Percentiles rank a stretch among this genome's conserved stretches.
Conservation (phyloP, 2,888 invertebrate species). For the Tinea trinotella region DNA sequence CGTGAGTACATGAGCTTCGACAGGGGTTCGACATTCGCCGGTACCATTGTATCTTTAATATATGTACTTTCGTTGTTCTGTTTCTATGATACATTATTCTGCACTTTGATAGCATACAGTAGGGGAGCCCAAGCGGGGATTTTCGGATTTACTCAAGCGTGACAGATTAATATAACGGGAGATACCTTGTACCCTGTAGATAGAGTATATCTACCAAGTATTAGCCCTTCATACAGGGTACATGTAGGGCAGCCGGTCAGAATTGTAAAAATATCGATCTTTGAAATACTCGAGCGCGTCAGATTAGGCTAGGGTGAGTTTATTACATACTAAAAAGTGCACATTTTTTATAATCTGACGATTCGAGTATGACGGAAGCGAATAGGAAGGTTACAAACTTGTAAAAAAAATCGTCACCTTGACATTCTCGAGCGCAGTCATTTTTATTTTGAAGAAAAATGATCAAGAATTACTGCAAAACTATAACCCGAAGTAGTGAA, state of each 20-base stretch:
- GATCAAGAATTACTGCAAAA: background rate
- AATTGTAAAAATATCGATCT: slow-evolving; percentile 19
- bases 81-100: too few relatives aligned
- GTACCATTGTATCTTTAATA: too few relatives aligned
- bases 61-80: too few relatives aligned
- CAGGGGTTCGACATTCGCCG: too few relatives aligned
- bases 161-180: slow-evolving; percentile 16
- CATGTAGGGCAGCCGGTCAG: slow-evolving; percentile 19
- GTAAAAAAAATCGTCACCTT: slow-evolving; percentile 21
- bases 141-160: slow-evolving; percentile 18
- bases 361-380: slow-evolving; percentile 18
- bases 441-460: slow-evolving; percentile 20
- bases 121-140: slow-evolving; percentile 19
- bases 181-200: slow-evolving; percentile 17
- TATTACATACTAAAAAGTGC: slow-evolving; percentile 21
- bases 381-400: slow-evolving; percentile 19
- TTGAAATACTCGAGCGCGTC: slow-evolving; percentile 19
- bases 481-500: slow-evolving; percentile 16
- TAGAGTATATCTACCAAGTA: slow-evolving; percentile 18
- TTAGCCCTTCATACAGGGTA: background rate
- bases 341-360: slow-evolving; percentile 20
- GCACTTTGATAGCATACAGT: too few relatives aligned
- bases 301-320: slow-evolving; percentile 21
- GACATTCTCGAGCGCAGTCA: slow-evolving; percentile 19
- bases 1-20: too few relatives aligned